Base-by-base conservation (phyloP, 2,888 invertebrate genomes). In the Hirudinaria manillensis region DNA sequence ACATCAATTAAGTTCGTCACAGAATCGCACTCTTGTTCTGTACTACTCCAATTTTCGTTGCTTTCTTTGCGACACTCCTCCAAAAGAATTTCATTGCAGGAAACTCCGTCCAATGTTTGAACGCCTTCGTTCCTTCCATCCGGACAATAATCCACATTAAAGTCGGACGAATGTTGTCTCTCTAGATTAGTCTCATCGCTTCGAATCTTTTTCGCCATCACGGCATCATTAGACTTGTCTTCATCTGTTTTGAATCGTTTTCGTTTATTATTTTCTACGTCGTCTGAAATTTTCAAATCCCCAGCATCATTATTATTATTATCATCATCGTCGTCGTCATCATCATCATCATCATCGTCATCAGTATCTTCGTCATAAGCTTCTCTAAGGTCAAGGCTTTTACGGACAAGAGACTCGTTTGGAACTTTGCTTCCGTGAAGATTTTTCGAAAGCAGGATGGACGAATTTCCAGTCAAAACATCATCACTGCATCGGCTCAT, bases 221-320 rank as follows among this genome's bases (percentile, higher is more conserved):
- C 38, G 29, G n/a, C 53, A 45, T 74, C 34, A 45, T 29, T 19
- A 7, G 70, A 4, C 24, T 32, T 32, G 10, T 75, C 24, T n/a
- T 73, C 34, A 72, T 72, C 38, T 21, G 7, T 51, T 27, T 75
- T 24, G 38, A 53, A 13, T 73, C 53, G 24, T 27, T 74, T 55
- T 53, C 34, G 21, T 73, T 75, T 45, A 45, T 73, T 32, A 75
- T 75, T 27, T 51, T 51, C 27, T 0, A 45, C 19, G 73, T 72
- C 16, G 32, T 67, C 19, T 34, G 66, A 16, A 70, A 74, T 32
- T 66, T 68, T n/a, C 51, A 55, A 21, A 74, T 68, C 29, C 6
- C 24, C 45, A 29, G 55, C 53, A 34, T 75, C 38, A 27, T 36
- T 34, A 53, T 34, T 13, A 38, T 72, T 1, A 19, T 61, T 27